Conservation (phyloP, 2,888 invertebrate genomes). For the Anthoptus insignis region DNA sequence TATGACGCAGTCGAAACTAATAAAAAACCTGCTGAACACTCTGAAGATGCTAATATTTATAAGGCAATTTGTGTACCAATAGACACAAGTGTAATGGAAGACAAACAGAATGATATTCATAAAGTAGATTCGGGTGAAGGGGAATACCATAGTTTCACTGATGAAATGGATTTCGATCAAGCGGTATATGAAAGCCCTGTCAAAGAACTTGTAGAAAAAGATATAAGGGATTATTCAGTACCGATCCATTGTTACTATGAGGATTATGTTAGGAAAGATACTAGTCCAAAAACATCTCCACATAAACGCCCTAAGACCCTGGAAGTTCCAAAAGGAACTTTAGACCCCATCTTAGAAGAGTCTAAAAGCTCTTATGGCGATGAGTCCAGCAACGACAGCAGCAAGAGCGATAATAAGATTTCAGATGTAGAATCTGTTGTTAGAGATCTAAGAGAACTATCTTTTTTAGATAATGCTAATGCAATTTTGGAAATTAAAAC, state of each 20-base stretch:
- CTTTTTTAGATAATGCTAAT: slow-evolving; percentile 10
- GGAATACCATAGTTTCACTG: slow-evolving; percentile 81
- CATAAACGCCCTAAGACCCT: slow-evolving; percentile 52
- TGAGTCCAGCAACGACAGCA: slow-evolving; percentile 62
- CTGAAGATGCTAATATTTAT: slow-evolving; percentile 43
- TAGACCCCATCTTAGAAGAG: slow-evolving; percentile 82
- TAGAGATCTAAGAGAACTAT: slow-evolving; percentile 20
- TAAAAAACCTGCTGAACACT: slow-evolving; percentile 22
- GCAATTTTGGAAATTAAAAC: background rate
- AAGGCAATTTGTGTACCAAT: slow-evolving; percentile 54
- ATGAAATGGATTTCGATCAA: slow-evolving; percentile 70
- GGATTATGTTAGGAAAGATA: slow-evolving; percentile 64
- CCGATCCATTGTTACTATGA: slow-evolving; percentile 78
- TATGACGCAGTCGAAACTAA: slow-evolving; percentile 32
- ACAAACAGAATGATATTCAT: slow-evolving; percentile 44
- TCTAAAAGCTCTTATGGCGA: slow-evolving; percentile 76
- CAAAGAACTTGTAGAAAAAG: slow-evolving; percentile 77
- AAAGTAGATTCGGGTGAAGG: slow-evolving; percentile 68
- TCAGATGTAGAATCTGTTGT: slow-evolving; percentile 1
- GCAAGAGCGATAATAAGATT: slow-evolving; percentile 36
- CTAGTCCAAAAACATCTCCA: slow-evolving; percentile 64
- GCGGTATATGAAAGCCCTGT: slow-evolving; percentile 77
- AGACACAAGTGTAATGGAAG: slow-evolving; percentile 52
- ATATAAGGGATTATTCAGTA: slow-evolving; percentile 81
- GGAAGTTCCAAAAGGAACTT: slow-evolving; percentile 54